Evolutionary conservation across 2,797 vertebrate genomes (phyloP), one percentile per base, ranked within the genome.

Genomic region (Megalops cyprinoides): DNA sequence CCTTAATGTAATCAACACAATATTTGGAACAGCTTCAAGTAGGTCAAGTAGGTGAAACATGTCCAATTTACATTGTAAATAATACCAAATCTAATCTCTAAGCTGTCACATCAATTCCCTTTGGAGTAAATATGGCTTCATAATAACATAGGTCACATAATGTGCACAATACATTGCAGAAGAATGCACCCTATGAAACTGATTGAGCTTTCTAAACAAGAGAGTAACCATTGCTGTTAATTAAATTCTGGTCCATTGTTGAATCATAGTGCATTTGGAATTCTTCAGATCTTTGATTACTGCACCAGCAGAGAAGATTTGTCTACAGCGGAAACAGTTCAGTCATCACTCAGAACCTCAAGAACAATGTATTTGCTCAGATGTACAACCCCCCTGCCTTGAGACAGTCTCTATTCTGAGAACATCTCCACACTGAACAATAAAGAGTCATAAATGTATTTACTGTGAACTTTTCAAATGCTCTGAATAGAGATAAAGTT

Each of bases 221-320:
- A 55, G 23, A 39, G 37, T 20, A 71, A 42, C 2, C 7, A n/a
- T 20, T 34, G 18, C 31, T 69, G 18, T 69, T 20, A n/a, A 69
- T 73, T 31, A 44, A 73, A 20, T 18, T 73, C 69, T 73, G 44
- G 6, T 46, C 37, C 37, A 73, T 8, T 62, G n/a, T 1, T 73
- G n/a, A n/a, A 73, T 73, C 18, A 73, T 39, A 73, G 20, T n/a
- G n/a, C n/a, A n/a, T 46, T 73, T 44, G 4, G 31, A 9, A 69
- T 49, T 79, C 46, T 65, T 49, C 58, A 49, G 31, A 78, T 67
- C 20, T 79, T 67, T 14, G n/a, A 51, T 65, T n/a, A 51, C 60
- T 48, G 69, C 60, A 53, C 46, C 42, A 37, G 62, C 31, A 39
- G 31, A 14, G 42, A 71, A 79, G 20, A 42, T 15, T 23, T 34